These are phyloP conservation scores for Pomacea canaliculata DNA, from an alignment of 2,888 invertebrate species.

Conservation along the genomic window DNA sequence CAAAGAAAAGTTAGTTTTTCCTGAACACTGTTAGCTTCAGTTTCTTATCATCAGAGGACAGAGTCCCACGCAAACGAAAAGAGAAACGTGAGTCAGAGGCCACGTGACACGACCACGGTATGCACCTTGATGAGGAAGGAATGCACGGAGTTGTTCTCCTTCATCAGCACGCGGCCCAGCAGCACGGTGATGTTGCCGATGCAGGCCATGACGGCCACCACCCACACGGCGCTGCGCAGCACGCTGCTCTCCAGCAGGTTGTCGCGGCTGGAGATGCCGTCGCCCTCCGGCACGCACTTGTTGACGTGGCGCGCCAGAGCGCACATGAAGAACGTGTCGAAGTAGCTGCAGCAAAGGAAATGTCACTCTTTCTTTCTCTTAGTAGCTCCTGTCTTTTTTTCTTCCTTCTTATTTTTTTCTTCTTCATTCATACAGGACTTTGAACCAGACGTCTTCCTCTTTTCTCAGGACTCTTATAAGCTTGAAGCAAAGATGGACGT, in stretches of 20 bases:
- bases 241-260: slow-evolving; percentile 37
- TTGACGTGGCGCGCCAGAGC: slow-evolving; percentile 31
- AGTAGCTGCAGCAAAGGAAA: slow-evolving; percentile 27
- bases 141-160: slow-evolving; percentile 34
- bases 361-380: neutral
- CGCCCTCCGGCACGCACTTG: slow-evolving; percentile 33
- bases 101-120: neutral
- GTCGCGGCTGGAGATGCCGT: slow-evolving; percentile 37
- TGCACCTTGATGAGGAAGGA: slow-evolving; percentile 73
- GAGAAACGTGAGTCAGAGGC: too few relatives aligned
- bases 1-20: too few relatives aligned
- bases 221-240: slow-evolving; percentile 73
- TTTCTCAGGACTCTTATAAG: neutral
- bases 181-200: slow-evolving; percentile 74
- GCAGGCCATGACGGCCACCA: slow-evolving; percentile 75
- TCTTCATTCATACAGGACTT: too few relatives aligned
- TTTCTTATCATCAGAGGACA: too few relatives aligned
- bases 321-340: slow-evolving; percentile 35
- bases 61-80: too few relatives aligned
- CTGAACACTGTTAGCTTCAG: too few relatives aligned
- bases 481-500: neutral
- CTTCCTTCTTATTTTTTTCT: too few relatives aligned
- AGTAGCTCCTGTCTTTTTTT: too few relatives aligned
- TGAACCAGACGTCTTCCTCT: too few relatives aligned
- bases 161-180: slow-evolving; percentile 72